Conservation (phyloP, 2,113 vertebrate species). For the Catharus fuscescens region DNA sequence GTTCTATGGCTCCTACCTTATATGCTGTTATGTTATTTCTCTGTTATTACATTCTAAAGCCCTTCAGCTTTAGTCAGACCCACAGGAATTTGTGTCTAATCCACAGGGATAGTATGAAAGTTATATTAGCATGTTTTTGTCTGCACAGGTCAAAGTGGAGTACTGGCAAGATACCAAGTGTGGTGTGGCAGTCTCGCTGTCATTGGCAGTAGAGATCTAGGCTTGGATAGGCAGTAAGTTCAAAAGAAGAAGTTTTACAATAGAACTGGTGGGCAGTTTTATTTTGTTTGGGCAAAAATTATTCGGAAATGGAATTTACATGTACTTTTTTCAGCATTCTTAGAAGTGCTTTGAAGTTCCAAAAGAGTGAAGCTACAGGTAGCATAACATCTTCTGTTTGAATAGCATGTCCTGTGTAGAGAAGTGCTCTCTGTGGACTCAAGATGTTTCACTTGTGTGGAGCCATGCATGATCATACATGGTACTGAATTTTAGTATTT, state of each 20-base stretch:
- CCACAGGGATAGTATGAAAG: neutral
- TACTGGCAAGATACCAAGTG: neutral
- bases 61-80: neutral
- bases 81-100: neutral
- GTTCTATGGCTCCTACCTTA: neutral
- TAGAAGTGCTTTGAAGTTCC: neutral
- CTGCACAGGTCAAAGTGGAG: neutral
- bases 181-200: neutral
- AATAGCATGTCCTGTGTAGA: neutral
- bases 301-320: neutral
- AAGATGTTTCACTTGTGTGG: neutral
- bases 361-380: neutral
- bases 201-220: neutral
- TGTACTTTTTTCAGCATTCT: neutral
- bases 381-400: neutral
- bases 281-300: neutral
- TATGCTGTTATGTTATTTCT: neutral
- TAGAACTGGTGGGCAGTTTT: neutral
- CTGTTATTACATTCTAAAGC: neutral
- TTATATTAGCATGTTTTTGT: neutral
- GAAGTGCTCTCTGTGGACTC: neutral
- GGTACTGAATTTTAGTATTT: neutral
- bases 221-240: neutral
- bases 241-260: neutral
- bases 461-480: neutral